Evolutionary conservation across 2,113 vertebrate species (phyloP).

Genomic region (Micronisus gabar): DNA sequence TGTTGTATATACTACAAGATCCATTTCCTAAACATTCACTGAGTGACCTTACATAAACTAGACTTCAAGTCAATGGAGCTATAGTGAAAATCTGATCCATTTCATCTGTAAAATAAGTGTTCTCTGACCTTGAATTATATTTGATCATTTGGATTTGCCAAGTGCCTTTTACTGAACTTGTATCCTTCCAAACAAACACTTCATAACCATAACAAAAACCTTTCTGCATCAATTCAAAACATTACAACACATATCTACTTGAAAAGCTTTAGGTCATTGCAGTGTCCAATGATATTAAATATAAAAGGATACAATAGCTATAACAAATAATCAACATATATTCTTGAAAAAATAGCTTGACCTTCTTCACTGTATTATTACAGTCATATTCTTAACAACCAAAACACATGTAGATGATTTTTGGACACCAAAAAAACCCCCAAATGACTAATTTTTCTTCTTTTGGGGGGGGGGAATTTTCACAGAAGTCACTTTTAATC

Average conservation of each 20-base stretch:
- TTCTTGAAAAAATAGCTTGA: not conserved
- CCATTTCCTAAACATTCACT: not conserved
- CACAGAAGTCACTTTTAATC: not conserved
- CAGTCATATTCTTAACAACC: not conserved
- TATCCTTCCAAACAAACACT: not conserved
- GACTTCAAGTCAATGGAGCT: not conserved
- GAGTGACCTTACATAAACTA: not conserved
- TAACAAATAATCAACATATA: not conserved
- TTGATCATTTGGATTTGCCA: not conserved
- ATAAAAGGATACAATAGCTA: not conserved
- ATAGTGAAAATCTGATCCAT: not conserved
- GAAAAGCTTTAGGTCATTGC: not conserved
- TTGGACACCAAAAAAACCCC: not conserved
- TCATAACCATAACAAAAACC: not conserved
- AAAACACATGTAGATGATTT: not conserved
- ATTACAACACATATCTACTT: not conserved
- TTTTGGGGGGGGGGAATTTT: not conserved
- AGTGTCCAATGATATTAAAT: not conserved
- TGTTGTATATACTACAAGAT: not conserved
- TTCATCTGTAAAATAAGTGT: not conserved
- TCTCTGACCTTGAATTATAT: not conserved
- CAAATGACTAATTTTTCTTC: accelerated
- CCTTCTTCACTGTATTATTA: not conserved
- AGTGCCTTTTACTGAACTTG: not conserved
- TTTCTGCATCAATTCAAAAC: not conserved